Evolutionary conservation across 2,797 vertebrate species (phyloP), one percentile per base, ranked within the genome.

Genomic region (Ceyx erithaca): DNA sequence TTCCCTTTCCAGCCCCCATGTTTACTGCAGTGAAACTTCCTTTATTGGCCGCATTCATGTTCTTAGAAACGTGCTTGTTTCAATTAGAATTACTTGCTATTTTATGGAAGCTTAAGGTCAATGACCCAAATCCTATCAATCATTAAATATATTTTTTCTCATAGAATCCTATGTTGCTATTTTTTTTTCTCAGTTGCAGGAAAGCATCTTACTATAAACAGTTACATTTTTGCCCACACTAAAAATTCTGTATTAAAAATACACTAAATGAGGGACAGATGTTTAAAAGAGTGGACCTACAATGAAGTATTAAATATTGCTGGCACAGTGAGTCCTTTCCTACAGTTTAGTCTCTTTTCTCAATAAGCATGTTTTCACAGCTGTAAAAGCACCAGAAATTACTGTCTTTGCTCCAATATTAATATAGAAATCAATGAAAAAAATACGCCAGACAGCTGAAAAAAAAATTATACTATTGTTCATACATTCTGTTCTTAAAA

Each of bases 271-370:
- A 97, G 84, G 95, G 95, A 95, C 97, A 98, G 97, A 97, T 98
- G 97, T 97, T 96, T 95, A 90, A 96, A 97, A 95, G 49, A 90
- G 43, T 54, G 30, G 73, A 91, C 95, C 94, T 92, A 97, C 96
- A 97, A 97, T 97, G 96, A 97, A 96, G 95, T 91, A 97, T 96
- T 97, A 98, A 98, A 98, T 96, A 96, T 90, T 96, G 94, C 93
- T 94, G 95, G 97, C 96, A 97, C 88, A 90, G 86, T 95, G 92
- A 87, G 22, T 92, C 95, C 61, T 97, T 95, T 96, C 95, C 97
- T 97, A 96, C 92, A 97, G 94, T 97, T 97, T 94, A 96, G 97
- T 96, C 95, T 93, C 85, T 96, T 97, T 97, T 94, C 66, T 68
- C 73, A 97, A 96, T 62, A 95, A 87, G 80, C 78, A 63, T 98